Base-by-base conservation (phyloP, 2,888 invertebrate species). In the Lacanobia wlatinum region DNA sequence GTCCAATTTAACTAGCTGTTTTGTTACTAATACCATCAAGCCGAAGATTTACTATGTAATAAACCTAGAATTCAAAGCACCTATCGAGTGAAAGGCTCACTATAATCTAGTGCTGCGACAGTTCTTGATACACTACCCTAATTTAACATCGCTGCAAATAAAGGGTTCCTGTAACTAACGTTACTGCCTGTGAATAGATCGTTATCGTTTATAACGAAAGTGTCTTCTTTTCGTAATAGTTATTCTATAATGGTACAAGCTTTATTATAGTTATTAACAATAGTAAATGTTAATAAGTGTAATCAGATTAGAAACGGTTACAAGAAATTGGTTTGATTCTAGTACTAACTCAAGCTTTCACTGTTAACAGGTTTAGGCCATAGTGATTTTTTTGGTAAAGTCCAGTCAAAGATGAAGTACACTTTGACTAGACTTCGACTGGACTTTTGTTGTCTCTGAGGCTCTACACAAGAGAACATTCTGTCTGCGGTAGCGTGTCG, bases 61-160 rank as follows among this genome's bases (percentile, higher is more conserved):
- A 82, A 82, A 78, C 43, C 63, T 63, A 63, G 53, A 78, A 77
- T 82, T 77, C 65, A 59, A 40, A 70, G 12, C n/a, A 5, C 40
- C n/a, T 70, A 55, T 66, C 50, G 21, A 82, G 79, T 83, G 79
- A 79, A 79, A 79, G 83, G 72, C 67, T 82, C n/a, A 68, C 76
- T 58, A 73, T 76, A 71, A 69, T 71, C 40, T 55, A 65, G 28
- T 55, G 50, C 58, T 56, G 56, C 63, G 73, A 83, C 70, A 70
- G 59, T 65, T 60, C n/a, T 18, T 69, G 70, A 76, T 77, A 70
- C 71, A 82, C 48, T 78, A 59, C 70, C 68, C 64, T 71, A 61
- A 53, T 66, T 76, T 77, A 73, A 63, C 1, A 50, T 48, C 38
- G 34, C 56, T 56, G 40, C 48, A 64, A 71, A 71, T 63, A 78